Percentiles rank a stretch among this genome's conserved stretches.
Conservation (phyloP, 2,888 invertebrate species). For the Tipula confusa region DNA sequence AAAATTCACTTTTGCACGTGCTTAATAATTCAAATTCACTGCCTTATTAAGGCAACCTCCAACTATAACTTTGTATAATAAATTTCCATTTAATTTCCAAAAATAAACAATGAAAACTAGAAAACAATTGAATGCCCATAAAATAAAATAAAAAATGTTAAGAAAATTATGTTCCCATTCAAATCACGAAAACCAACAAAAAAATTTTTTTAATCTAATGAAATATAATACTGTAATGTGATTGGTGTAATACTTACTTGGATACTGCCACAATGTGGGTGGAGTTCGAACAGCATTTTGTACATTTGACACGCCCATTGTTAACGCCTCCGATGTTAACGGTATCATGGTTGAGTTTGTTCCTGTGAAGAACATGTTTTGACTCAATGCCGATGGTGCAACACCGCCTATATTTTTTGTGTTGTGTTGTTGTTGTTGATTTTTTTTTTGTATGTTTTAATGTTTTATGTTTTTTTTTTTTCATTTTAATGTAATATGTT, state of each 20-base stretch:
- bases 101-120: not conserved
- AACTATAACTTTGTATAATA: no score
- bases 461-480: slow-evolving; percentile 27
- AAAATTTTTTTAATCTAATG: not conserved
- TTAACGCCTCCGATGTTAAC: slow-evolving; percentile 37
- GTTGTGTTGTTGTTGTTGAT: slow-evolving; percentile 32
- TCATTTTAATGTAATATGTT: slow-evolving; percentile 21
- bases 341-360: slow-evolving; percentile 39
- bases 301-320: slow-evolving; percentile 38
- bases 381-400: slow-evolving; percentile 37
- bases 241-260: slow-evolving; percentile 55
- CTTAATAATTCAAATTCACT: no score
- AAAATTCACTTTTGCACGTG: no score
- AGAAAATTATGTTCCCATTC: no score
- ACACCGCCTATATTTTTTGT: slow-evolving; percentile 27
- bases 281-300: slow-evolving; percentile 54
- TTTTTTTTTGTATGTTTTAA: no score
- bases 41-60: no score
- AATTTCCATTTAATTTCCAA: no score
- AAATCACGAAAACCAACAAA: not conserved
- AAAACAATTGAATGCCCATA: not conserved
- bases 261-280: slow-evolving; percentile 77
- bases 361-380: slow-evolving; percentile 40
- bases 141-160: not conserved
- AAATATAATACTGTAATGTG: not conserved